These are phyloP conservation scores for Diaperis boleti DNA, from an alignment of 2,888 invertebrate genomes.

Conservation along the genomic window DNA sequence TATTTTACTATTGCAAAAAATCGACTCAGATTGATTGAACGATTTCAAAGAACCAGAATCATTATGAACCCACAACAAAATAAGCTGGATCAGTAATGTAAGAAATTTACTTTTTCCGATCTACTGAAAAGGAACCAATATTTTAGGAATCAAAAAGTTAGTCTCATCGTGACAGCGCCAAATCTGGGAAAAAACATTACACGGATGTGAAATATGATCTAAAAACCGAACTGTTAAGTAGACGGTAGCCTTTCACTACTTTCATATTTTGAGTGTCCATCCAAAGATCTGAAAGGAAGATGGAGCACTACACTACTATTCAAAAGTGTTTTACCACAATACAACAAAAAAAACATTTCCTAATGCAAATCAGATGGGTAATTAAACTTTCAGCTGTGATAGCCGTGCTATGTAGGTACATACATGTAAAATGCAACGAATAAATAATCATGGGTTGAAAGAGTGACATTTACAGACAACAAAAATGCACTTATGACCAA, in stretches of 20 bases:
- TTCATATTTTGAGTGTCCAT: conserved; percentile 1
- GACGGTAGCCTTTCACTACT: conserved; percentile 13
- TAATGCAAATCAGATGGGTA: background rate
- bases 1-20: too few relatives aligned
- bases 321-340: background rate
- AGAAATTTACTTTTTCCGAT: too few relatives aligned
- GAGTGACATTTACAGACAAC: too few relatives aligned
- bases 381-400: background rate
- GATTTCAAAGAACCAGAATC: too few relatives aligned
- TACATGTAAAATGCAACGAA: too few relatives aligned
- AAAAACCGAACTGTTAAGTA: background rate
- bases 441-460: too few relatives aligned
- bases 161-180: too few relatives aligned
- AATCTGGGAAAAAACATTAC: background rate
- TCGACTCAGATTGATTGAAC: too few relatives aligned
- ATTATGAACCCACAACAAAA: too few relatives aligned
- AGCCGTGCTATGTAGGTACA: background rate
- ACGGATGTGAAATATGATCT: conserved; percentile 4
- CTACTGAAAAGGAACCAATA: background rate
- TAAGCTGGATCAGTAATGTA: too few relatives aligned
- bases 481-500: background rate
- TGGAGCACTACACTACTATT: background rate
- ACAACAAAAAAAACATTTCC: background rate
- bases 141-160: background rate
- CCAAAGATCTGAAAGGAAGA: background rate